phyloP scores from a whole-genome alignment of 2,888 invertebrate genomes.

The Unio delphinus region DNA sequence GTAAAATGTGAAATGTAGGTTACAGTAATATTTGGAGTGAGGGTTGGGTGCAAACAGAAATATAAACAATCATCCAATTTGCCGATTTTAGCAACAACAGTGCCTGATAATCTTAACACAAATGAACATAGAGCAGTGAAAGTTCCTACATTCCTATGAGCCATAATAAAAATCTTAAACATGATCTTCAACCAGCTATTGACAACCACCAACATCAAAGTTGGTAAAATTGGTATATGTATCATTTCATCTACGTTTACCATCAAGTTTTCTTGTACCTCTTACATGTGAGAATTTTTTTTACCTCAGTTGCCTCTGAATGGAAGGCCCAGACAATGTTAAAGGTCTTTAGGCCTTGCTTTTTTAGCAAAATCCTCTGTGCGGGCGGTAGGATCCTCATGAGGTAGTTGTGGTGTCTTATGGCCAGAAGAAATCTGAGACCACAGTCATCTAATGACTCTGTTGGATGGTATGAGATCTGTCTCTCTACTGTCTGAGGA shows the following conservation, averaged over 20 bases:
- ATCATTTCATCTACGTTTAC: not conserved
- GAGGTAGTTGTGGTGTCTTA: conserved; percentile 97
- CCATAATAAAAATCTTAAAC: too few species aligned
- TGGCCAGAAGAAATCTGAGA: conserved; percentile 92
- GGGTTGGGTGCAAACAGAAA: too few species aligned
- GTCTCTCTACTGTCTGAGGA: too few species aligned
- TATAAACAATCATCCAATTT: too few species aligned
- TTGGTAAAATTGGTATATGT: not conserved
- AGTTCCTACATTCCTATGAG: too few species aligned
- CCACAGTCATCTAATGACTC: conserved; percentile 92
- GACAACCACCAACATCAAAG: not conserved
- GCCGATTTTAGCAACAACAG: too few species aligned
- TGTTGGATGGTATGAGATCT: conserved; percentile 16
- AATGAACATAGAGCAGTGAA: too few species aligned
- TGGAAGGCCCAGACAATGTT: conserved; percentile 99
- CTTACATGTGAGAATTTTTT: not conserved
- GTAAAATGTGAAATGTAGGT: too few species aligned
- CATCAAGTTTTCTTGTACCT: not conserved
- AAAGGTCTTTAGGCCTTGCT: conserved; percentile 78
- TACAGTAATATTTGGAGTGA: too few species aligned
- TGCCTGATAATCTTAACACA: too few species aligned
- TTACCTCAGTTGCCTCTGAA: conserved; percentile 91
- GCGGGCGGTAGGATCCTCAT: conserved; percentile 92
- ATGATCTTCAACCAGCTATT: not conserved
- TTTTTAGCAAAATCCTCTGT: conserved; percentile 88